Evolutionary conservation across 2,797 vertebrate genomes (phyloP).

Genomic region (Holocentrus rufus): DNA sequence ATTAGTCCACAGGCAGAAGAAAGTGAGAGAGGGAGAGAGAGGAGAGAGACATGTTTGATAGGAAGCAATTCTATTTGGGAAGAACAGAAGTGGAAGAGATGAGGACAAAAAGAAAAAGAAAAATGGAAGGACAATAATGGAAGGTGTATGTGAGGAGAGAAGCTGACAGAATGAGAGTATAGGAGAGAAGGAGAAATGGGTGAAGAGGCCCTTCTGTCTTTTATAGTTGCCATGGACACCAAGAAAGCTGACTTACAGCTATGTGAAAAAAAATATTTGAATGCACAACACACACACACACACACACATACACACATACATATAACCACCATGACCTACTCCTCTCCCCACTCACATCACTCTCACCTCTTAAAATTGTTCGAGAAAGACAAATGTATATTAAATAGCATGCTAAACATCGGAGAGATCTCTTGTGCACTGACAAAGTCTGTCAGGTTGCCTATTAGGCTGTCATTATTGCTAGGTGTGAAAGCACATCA

Average conservation of each 20-base stretch:
- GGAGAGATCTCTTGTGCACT: background rate
- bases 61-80: slow-evolving; percentile 4
- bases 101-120: slow-evolving; percentile 2
- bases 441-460: slow-evolving; percentile 7
- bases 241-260: slow-evolving; percentile 74
- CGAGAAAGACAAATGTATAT: slow-evolving; percentile 8
- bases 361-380: slow-evolving; percentile 23
- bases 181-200: slow-evolving; percentile 65
- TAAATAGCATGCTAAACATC: slow-evolving; percentile 2
- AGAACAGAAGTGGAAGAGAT: slow-evolving; percentile 12
- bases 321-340: slow-evolving; percentile 32
- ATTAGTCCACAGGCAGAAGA: background rate
- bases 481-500: slow-evolving; percentile 21
- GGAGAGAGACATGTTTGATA: background rate
- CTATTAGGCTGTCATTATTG: slow-evolving; percentile 29
- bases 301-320: slow-evolving; percentile 12
- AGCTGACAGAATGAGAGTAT: slow-evolving; percentile 54
- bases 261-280: slow-evolving; percentile 51
- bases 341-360: slow-evolving; percentile 37
- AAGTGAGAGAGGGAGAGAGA: background rate
- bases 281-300: slow-evolving; percentile 36
- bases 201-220: slow-evolving; percentile 79
- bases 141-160: slow-evolving; percentile 46
- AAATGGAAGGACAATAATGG: slow-evolving; percentile 16
- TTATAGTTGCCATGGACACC: slow-evolving; percentile 87